Percentiles rank a stretch among this genome's conserved stretches.
Evolutionary conservation across 2,888 invertebrate genomes (phyloP).

Genomic region (Hirtodrosophila confusa): DNA sequence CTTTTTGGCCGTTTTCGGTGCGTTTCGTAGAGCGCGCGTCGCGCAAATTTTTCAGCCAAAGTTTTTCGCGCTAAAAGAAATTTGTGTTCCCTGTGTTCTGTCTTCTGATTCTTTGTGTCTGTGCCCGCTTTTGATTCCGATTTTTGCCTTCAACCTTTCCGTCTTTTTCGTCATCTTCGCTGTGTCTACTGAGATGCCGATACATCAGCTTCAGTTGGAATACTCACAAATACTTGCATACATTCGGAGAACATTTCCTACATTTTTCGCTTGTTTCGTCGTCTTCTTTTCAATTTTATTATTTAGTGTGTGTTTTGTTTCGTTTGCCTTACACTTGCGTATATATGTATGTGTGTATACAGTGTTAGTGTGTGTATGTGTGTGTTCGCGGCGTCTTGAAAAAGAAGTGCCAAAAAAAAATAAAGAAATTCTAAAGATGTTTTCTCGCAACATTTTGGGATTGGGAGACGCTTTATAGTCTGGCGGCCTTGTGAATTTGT

Average conservation of each 20-base stretch:
- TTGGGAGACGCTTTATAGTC: constrained; percentile 2
- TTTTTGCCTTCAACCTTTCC: constrained; percentile 28
- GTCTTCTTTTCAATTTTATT: constrained; percentile 42
- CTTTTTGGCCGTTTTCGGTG: constrained; percentile 84
- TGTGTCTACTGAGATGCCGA: constrained; percentile 51
- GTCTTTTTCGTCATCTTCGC: constrained; percentile 17
- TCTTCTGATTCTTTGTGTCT: constrained; percentile 40
- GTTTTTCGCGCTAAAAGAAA: constrained; percentile 71
- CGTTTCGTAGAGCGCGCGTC: constrained; percentile 81
- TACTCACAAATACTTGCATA: constrained; percentile 28
- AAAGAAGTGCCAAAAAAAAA: constrained; percentile 15
- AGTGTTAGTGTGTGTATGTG: not conserved
- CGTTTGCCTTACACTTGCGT: constrained; percentile 24
- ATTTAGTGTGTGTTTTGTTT: constrained; percentile 55
- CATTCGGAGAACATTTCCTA: constrained; percentile 48
- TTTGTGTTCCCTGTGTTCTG: constrained; percentile 39
- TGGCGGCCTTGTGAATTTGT: constrained; percentile 26
- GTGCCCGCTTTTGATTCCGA: constrained; percentile 26
- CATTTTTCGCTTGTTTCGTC: constrained; percentile 28
- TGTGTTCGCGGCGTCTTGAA: constrained; percentile 6
- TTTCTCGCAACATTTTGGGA: constrained; percentile 6
- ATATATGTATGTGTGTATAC: not conserved
- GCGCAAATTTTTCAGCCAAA: constrained; percentile 51
- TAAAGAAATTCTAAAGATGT: not conserved
- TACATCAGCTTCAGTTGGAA: constrained; percentile 56